Conservation (phyloP, 2,797 vertebrate species). For the Zenarchopterus dispar region DNA sequence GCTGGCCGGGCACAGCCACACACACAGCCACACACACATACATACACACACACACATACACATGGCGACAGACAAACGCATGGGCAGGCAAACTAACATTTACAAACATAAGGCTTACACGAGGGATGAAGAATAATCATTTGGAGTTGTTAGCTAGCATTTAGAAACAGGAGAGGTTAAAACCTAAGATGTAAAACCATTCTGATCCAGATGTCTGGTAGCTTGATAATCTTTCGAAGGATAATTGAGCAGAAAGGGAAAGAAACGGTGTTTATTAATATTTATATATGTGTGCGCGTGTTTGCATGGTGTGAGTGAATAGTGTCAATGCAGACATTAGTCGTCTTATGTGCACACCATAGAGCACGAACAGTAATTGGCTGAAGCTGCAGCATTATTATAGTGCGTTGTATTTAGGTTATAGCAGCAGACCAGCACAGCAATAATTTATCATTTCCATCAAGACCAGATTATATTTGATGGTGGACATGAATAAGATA, state of each 20-base stretch:
- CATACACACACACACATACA: neutral
- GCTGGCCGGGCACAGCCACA: slow-evolving; percentile 19
- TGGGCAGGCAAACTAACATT: slow-evolving; percentile 10
- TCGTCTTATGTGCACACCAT: slow-evolving; percentile 11
- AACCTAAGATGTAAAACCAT: slow-evolving; percentile 29
- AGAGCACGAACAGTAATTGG: slow-evolving; percentile 37
- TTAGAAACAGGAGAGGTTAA: slow-evolving; percentile 31
- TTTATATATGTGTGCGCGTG: slow-evolving; percentile 17
- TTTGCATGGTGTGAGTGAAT: slow-evolving; percentile 10
- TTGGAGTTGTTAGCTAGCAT: slow-evolving; percentile 16
- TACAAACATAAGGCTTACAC: neutral
- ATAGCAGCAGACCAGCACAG: slow-evolving; percentile 42
- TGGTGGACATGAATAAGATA: slow-evolving; percentile 49
- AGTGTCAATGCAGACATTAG: slow-evolving; percentile 21
- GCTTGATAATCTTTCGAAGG: slow-evolving; percentile 5
- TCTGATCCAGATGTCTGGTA: slow-evolving; percentile 24
- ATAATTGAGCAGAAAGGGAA: slow-evolving; percentile 29
- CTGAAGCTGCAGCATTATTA: slow-evolving; percentile 49
- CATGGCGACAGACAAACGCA: slow-evolving; percentile 7
- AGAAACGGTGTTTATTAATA: no score
- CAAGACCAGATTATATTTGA: slow-evolving; percentile 45
- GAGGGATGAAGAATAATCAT: slow-evolving; percentile 15
- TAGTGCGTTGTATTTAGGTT: slow-evolving; percentile 28
- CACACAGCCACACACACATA: slow-evolving; percentile 10
- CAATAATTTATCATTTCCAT: slow-evolving; percentile 48